Conservation (phyloP, 2,113 vertebrate species). For the Cervus canadensis region DNA sequence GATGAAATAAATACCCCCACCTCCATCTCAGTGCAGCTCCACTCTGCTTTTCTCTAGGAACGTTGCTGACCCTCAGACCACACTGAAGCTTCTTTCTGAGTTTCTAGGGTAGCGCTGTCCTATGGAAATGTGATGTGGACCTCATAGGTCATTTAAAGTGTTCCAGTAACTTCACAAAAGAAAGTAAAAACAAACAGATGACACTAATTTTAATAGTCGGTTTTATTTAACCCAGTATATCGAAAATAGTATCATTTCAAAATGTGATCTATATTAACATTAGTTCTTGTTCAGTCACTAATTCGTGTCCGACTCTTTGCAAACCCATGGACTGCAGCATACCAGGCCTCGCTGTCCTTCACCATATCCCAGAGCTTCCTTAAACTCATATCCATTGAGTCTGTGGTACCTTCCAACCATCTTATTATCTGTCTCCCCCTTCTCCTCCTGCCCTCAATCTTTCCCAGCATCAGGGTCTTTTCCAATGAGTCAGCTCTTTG, state of each 20-base stretch:
- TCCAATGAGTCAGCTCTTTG: neutral
- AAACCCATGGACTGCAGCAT: neutral
- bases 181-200: neutral
- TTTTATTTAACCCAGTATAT: neutral
- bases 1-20: neutral
- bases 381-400: neutral
- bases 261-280: neutral
- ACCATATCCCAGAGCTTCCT: neutral
- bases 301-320: neutral
- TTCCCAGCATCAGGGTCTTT: neutral
- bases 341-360: neutral
- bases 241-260: neutral
- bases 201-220: neutral
- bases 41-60: neutral
- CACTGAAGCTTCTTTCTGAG: neutral
- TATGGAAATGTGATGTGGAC: neutral
- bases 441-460: neutral
- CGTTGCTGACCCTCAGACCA: neutral
- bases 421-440: neutral
- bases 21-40: neutral
- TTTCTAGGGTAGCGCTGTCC: neutral
- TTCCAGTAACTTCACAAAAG: neutral
- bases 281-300: neutral
- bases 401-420: neutral
- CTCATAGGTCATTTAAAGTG: neutral